Evolutionary conservation across 2,797 vertebrate species (phyloP), one percentile per base, ranked within the genome.

Genomic region (Balearica regulorum): DNA sequence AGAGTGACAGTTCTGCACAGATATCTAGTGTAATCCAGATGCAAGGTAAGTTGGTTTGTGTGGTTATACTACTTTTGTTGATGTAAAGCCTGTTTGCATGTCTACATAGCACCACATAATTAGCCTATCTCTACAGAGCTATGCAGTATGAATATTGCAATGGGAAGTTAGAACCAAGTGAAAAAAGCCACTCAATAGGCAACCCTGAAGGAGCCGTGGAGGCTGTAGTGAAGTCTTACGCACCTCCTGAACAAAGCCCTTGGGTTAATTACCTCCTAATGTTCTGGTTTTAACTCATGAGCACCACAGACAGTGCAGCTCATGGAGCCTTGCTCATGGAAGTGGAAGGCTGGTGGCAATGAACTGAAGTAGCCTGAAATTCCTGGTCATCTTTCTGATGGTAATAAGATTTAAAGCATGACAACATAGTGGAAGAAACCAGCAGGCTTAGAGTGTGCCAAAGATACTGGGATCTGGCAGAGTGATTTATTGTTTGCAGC

Each of bases 401-500:
- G 75, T 53, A 79, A 24, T 91, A 90, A 79, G 39, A 81, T 87
- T 89, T 94, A 60, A 83, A 83, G 48, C 43, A n/a, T 79, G 76
- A 68, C 35, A 86, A 44, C 44, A 46, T 5, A 31, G 31, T 22
- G 44, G 55, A 57, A 58, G 79, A 77, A 93, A 83, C 19, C 62
- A 64, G 51, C 71, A 95, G 66, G 55, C n/a, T 75, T 5, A 2
- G 41, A 79, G 44, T 31, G 17, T 79, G 33, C 49, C 66, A 93
- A 73, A 71, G 62, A 48, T 71, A 43, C 51, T 90, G 82, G 58
- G 51, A 91, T 93, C 86, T 92, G 83, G 81, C 87, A 85, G 33
- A 48, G 62, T 77, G 87, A 70, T 83, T 88, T 94, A 65, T 83
- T 93, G 61, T 94, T 89, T 90, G 82, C 91, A 58, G 72, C 79